Conservation (phyloP, 2,113 vertebrate genomes). For the Bungarus multicinctus region DNA sequence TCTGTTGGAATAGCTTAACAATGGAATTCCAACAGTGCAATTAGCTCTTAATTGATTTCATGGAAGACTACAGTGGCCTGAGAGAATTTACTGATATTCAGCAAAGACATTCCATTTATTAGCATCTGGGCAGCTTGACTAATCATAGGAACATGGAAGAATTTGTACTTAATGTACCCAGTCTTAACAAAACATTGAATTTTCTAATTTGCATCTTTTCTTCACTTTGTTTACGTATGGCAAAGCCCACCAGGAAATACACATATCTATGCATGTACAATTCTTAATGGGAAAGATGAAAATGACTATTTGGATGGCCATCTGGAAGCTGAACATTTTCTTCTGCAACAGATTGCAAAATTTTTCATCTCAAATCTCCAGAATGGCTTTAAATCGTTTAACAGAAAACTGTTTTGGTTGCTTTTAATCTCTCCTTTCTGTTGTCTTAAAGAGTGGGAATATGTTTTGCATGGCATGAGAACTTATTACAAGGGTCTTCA, state of each 20-base stretch:
- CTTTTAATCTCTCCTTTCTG: conserved; percentile 72
- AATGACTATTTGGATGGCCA: conserved; percentile 70
- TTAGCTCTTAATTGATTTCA: conserved; percentile 51
- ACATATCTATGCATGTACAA: conserved; percentile 51
- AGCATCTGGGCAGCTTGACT: conserved; percentile 26
- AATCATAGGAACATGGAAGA: conserved; percentile 12
- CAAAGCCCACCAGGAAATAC: conserved; percentile 43
- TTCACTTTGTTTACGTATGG: conserved; percentile 44
- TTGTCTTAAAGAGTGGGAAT: conserved; percentile 76
- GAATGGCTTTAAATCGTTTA: conserved; percentile 74
- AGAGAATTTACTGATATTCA: conserved; percentile 23
- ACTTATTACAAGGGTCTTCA: conserved; percentile 27
- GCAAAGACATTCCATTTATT: background rate
- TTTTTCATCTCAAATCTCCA: conserved; percentile 74
- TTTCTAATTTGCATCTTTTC: conserved; percentile 45
- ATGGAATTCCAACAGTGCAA: conserved; percentile 36
- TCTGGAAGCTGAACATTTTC: conserved; percentile 73
- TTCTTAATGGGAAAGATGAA: conserved; percentile 62
- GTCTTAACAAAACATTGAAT: conserved; percentile 32
- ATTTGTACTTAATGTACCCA: conserved; percentile 43
- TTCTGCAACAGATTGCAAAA: conserved; percentile 79
- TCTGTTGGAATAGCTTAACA: conserved; percentile 27
- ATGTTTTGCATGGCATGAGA: conserved; percentile 72
- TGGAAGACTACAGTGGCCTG: conserved; percentile 22
- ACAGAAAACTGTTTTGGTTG: conserved; percentile 76